phyloP scores from a whole-genome alignment of 2,888 invertebrate species.

The Zele albiditarsus region DNA sequence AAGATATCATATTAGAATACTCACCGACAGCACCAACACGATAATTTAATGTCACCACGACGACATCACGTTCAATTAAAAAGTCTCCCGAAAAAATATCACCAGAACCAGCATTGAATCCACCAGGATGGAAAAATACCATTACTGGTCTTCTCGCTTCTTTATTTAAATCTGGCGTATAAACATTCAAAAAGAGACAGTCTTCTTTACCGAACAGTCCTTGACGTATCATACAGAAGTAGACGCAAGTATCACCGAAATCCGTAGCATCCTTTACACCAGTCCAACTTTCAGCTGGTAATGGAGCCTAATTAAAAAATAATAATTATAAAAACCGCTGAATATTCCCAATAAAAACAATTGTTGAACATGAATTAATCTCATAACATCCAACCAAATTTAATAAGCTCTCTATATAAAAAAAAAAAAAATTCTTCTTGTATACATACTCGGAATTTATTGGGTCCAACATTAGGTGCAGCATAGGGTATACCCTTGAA shows the following conservation, averaged over 20 bases:
- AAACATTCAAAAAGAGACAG: conserved; percentile 65
- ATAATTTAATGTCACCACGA: conserved; percentile 64
- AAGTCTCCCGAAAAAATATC: conserved; percentile 63
- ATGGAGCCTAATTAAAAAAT: conserved; percentile 51
- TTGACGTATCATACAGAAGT: conserved; percentile 60
- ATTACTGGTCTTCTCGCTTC: conserved; percentile 63
- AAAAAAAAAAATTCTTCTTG: too few relatives aligned
- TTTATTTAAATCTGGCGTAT: conserved; percentile 60
- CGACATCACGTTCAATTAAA: conserved; percentile 63
- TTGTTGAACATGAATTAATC: neutral
- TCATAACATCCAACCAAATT: neutral
- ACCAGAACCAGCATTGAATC: conserved; percentile 58
- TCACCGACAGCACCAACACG: conserved; percentile 65
- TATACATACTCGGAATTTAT: conserved; percentile 62
- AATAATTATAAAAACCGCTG: neutral
- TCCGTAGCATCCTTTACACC: conserved; percentile 65
- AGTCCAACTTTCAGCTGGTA: conserved; percentile 62
- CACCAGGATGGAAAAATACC: conserved; percentile 63
- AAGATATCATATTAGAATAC: conserved; percentile 7
- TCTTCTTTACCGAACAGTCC: conserved; percentile 63
- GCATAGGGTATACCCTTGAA: conserved; percentile 68
- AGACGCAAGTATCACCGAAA: conserved; percentile 60
- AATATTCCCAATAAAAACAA: neutral
- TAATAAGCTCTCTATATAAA: too few relatives aligned
- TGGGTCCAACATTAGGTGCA: conserved; percentile 59